These are phyloP conservation scores for Eubucco bourcierii DNA, from an alignment of 2,113 vertebrate genomes.

Conservation along the genomic window DNA sequence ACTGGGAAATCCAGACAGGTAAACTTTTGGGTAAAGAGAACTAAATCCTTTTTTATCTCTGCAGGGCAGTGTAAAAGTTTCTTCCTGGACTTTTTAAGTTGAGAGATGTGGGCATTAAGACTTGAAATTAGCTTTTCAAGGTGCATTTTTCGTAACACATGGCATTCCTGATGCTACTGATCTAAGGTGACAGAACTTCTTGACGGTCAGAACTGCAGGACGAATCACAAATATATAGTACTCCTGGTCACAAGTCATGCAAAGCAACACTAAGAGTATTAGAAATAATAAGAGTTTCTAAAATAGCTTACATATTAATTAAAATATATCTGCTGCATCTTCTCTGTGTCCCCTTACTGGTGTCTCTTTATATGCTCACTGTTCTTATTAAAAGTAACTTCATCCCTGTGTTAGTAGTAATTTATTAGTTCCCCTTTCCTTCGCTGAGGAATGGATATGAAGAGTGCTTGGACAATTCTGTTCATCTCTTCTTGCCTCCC, in stretches of 20 bases:
- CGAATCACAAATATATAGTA: too few species aligned
- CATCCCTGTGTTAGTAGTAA: not conserved
- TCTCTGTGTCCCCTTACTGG: fast-evolving
- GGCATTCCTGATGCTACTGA: not conserved
- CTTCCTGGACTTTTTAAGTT: not conserved
- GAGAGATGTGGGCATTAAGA: not conserved
- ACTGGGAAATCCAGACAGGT: not conserved
- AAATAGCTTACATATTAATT: not conserved
- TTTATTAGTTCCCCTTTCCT: not conserved
- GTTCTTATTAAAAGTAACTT: not conserved
- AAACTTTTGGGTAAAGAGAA: not conserved
- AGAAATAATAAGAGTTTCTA: not conserved
- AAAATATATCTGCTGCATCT: not conserved
- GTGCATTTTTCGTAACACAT: not conserved
- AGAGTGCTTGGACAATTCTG: not conserved
- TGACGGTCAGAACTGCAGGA: not conserved
- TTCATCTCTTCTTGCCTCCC: not conserved
- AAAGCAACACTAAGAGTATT: not conserved
- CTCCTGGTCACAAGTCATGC: not conserved
- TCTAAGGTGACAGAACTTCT: not conserved
- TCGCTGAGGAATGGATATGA: not conserved
- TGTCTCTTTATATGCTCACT: not conserved
- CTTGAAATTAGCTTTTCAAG: not conserved
- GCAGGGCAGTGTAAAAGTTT: not conserved
- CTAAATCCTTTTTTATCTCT: not conserved